These are phyloP conservation scores for Tigriopus californicus DNA, from an alignment of 2,888 invertebrate species.

Conservation along the genomic window DNA sequence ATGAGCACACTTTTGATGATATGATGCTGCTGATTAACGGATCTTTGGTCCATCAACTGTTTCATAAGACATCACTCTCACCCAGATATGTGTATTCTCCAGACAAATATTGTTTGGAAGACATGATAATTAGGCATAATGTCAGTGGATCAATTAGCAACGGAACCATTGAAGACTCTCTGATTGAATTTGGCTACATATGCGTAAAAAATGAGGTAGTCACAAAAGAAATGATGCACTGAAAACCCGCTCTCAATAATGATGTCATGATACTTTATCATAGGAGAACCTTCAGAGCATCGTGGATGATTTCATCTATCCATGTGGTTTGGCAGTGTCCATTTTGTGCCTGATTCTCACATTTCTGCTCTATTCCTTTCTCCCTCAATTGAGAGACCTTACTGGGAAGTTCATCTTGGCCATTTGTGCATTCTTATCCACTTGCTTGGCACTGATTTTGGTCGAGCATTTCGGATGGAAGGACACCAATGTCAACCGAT, in stretches of 20 bases:
- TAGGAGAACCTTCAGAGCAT: neutral
- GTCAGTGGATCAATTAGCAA: neutral
- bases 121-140: neutral
- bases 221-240: too few relatives aligned
- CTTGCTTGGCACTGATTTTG: neutral
- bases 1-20: conserved; percentile 6
- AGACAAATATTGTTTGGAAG: conserved; percentile 8
- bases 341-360: conserved; percentile 11
- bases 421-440: conserved; percentile 4
- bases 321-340: conserved; percentile 3
- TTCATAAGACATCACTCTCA: neutral
- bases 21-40: conserved; percentile 7
- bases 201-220: neutral
- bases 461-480: conserved; percentile 10
- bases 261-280: too few relatives aligned
- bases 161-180: neutral
- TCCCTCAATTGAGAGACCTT: conserved; percentile 14
- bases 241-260: too few relatives aligned
- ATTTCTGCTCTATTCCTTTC: conserved; percentile 12
- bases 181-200: conserved; percentile 2
- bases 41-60: conserved; percentile 1
- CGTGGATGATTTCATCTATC: conserved; percentile 4
- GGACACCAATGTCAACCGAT: conserved; percentile 4
- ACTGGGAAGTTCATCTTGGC: conserved; percentile 13
- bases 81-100: neutral